A percentile compares a stretch with the other conserved stretches of the same genome.
Evolutionary conservation across 2,888 invertebrate genomes (phyloP).

Genomic region (Eulithis testata): DNA sequence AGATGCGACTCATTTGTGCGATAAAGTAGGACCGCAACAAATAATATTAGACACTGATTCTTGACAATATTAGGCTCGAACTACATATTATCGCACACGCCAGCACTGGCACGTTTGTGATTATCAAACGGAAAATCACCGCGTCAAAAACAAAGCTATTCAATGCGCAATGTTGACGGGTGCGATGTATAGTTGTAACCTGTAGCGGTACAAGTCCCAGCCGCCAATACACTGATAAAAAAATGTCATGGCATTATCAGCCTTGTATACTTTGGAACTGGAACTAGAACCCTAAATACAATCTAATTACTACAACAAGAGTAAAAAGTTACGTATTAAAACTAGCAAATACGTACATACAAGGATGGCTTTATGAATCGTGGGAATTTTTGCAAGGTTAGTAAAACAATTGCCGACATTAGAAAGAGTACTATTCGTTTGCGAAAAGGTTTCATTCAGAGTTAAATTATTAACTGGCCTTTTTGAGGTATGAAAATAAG

Average conservation of each 20-base stretch:
- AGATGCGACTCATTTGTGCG: constrained; percentile 64
- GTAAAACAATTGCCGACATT: not conserved
- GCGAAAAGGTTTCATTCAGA: no score
- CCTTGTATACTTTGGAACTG: constrained; percentile 30
- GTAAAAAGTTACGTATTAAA: constrained; percentile 72
- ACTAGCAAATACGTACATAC: constrained; percentile 60
- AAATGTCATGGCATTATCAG: constrained; percentile 33
- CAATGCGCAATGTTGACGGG: not conserved
- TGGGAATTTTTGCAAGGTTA: not conserved
- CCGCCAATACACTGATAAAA: constrained; percentile 12
- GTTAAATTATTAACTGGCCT: not conserved
- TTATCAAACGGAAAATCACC: not conserved
- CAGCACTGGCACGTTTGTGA: constrained; percentile 3
- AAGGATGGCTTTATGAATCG: constrained; percentile 39
- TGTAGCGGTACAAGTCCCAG: constrained; percentile 42
- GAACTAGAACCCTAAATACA: constrained; percentile 50
- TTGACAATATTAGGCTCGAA: constrained; percentile 6
- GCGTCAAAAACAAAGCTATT: not conserved
- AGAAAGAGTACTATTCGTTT: no score
- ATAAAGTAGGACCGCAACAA: constrained; percentile 53
- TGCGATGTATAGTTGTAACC: constrained; percentile 2
- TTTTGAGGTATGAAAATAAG: not conserved
- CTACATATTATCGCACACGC: constrained; percentile 5
- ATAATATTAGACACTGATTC: constrained; percentile 50
- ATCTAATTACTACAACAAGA: constrained; percentile 62